Evolutionary conservation across 2,113 vertebrate genomes (phyloP).

Genomic region (Ceyx cyanopectus): DNA sequence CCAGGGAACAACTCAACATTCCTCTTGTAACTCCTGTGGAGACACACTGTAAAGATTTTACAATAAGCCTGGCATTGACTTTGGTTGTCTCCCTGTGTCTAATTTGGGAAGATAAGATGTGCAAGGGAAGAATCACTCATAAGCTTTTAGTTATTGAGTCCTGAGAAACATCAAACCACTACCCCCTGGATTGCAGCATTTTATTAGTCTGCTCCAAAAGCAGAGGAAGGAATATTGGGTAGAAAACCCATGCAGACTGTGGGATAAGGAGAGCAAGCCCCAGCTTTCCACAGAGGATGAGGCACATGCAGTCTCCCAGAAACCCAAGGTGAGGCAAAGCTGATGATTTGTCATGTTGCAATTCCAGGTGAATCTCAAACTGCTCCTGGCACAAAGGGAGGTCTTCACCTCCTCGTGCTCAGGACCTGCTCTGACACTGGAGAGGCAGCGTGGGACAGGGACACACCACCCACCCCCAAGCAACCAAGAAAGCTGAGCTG

Average conservation of each 20-base stretch:
- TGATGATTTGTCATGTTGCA: background rate
- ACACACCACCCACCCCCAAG: background rate
- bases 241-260: background rate
- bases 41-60: background rate
- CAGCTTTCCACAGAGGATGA: background rate
- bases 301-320: background rate
- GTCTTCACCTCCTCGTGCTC: background rate
- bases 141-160: background rate
- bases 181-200: background rate
- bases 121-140: background rate
- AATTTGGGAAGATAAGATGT: background rate
- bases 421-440: rapidly evolving
- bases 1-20: background rate
- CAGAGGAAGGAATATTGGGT: background rate
- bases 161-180: background rate
- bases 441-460: background rate
- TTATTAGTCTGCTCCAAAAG: background rate
- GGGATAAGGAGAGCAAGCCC: background rate
- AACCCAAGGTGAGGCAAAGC: background rate
- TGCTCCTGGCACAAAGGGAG: background rate
- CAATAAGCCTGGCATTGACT: background rate
- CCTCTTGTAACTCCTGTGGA: background rate
- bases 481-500: background rate
- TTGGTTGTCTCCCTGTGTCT: background rate
- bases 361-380: background rate